Percentiles rank a stretch among this genome's conserved stretches.
Conservation (phyloP, 2,888 invertebrate species). For the Exocentrus adspersus region DNA sequence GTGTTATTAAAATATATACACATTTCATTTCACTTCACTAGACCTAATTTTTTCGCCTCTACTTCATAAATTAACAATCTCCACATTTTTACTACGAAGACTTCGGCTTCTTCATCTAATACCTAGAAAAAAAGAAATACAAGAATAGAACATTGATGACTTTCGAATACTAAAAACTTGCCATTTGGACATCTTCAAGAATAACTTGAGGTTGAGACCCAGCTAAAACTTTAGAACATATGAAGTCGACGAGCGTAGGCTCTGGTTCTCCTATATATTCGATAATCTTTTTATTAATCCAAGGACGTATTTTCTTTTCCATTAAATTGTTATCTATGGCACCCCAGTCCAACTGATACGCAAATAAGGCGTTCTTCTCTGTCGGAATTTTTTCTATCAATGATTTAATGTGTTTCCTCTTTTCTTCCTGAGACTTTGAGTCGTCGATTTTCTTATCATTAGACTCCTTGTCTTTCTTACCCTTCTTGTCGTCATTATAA, state of each 20-base stretch:
- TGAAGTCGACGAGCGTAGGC: constrained; percentile 98
- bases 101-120: constrained; percentile 99
- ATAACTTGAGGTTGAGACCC: constrained; percentile 94
- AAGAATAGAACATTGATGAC: neutral
- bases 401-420: constrained; percentile 94
- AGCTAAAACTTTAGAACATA: constrained; percentile 96
- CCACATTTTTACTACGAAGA: constrained; percentile 99
- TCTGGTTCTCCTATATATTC: constrained; percentile 99
- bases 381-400: constrained; percentile 99
- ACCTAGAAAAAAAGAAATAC: constrained; percentile 72
- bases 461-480: constrained; percentile 61
- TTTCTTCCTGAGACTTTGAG: constrained; percentile 88
- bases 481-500: constrained; percentile 68
- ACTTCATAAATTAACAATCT: constrained; percentile 98
- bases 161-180: constrained; percentile 62
- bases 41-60: constrained; percentile 95
- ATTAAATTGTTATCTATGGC: constrained; percentile 80
- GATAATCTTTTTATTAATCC: constrained; percentile 99
- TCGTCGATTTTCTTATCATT: constrained; percentile 67
- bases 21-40: constrained; percentile 71
- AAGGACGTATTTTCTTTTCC: constrained; percentile 97
- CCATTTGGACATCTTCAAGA: constrained; percentile 99
- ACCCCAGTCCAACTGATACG: constrained; percentile 91
- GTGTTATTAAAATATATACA: constrained; percentile 9
- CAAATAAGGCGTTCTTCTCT: constrained; percentile 95